These are phyloP conservation scores for Drosophila murphyi DNA, from an alignment of 1,140 invertebrate genomes.

Conservation along the genomic window DNA sequence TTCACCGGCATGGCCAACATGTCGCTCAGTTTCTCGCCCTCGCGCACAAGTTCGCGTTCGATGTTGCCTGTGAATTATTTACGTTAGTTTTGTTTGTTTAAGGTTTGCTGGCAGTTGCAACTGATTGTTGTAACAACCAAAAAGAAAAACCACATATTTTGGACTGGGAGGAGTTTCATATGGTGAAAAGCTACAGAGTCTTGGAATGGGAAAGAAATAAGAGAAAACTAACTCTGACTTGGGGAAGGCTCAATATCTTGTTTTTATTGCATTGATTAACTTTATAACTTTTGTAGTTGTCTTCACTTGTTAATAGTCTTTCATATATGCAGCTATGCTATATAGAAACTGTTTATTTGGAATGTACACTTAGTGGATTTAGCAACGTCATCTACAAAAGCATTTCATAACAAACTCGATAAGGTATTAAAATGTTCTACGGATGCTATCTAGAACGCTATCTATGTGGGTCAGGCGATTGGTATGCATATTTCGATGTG, in stretches of 20 bases:
- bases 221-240: too few relatives aligned
- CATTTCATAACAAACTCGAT: background rate
- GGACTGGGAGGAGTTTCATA: background rate
- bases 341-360: too few relatives aligned
- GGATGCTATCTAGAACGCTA: conserved; percentile 9
- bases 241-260: too few relatives aligned
- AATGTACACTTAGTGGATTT: too few relatives aligned
- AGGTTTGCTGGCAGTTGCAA: conserved; percentile 31
- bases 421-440: background rate
- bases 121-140: conserved; percentile 1
- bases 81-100: background rate
- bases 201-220: too few relatives aligned
- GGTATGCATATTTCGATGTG: background rate
- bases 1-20: conserved; percentile 92
- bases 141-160: conserved; percentile 6
- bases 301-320: too few relatives aligned
- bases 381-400: too few relatives aligned
- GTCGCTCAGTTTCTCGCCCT: conserved; percentile 92
- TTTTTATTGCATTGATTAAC: too few relatives aligned
- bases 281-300: too few relatives aligned
- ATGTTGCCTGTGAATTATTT: conserved; percentile 85
- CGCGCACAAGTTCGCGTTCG: conserved; percentile 89
- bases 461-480: background rate
- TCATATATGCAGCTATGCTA: too few relatives aligned
- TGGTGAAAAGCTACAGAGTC: background rate